Conservation (phyloP, 2,888 invertebrate genomes). For the Julus scanicus region DNA sequence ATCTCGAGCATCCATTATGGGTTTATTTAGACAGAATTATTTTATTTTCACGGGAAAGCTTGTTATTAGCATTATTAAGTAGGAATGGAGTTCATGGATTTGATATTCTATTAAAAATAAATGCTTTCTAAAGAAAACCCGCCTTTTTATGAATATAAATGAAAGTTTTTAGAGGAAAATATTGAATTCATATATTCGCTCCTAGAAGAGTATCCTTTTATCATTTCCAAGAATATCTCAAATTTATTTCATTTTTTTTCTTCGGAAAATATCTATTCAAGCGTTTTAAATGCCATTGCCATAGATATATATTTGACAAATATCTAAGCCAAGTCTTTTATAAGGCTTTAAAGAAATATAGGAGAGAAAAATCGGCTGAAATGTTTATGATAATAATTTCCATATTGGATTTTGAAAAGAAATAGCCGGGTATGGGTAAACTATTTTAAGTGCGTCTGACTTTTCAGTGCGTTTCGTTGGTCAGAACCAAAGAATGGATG, state of each 20-base stretch:
- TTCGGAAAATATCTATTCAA: not conserved
- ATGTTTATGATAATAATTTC: not conserved
- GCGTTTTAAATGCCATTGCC: not conserved
- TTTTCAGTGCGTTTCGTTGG: no score
- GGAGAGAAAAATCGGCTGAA: not conserved
- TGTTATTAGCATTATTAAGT: not conserved
- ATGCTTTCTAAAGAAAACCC: not conserved
- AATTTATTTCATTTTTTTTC: not conserved
- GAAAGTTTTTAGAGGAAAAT: not conserved
- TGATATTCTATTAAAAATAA: conserved; percentile 10
- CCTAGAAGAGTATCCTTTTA: not conserved
- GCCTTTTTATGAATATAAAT: not conserved
- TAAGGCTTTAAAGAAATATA: not conserved
- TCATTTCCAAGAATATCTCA: not conserved
- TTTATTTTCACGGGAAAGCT: conserved; percentile 15
- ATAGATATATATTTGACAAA: not conserved
- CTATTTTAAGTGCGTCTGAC: no score
- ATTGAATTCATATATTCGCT: not conserved
- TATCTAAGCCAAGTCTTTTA: not conserved
- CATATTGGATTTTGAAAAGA: not conserved
- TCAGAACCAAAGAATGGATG: no score
- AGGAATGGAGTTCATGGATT: not conserved
- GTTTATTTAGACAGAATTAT: not conserved
- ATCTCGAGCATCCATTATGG: not conserved
- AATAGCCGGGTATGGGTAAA: no score